These are phyloP conservation scores for Cabera pusaria DNA, from an alignment of 2,888 invertebrate species.

Conservation along the genomic window DNA sequence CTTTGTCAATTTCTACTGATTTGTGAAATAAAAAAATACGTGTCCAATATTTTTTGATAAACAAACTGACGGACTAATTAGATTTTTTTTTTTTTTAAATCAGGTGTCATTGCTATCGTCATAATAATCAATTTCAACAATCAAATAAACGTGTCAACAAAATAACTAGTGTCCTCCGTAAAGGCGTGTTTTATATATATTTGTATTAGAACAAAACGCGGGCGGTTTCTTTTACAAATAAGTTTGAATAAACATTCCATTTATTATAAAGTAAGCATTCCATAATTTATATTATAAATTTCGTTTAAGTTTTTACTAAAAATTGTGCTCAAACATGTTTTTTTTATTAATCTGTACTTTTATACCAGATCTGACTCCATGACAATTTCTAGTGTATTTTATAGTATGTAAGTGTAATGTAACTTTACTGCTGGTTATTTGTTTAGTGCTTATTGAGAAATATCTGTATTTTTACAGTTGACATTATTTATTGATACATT, in stretches of 20 bases:
- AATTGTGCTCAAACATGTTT: conserved; percentile 44
- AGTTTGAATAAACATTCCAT: conserved; percentile 24
- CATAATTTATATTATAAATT: conserved; percentile 30
- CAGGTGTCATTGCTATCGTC: too few species aligned
- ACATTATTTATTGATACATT: too few species aligned
- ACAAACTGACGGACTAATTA: too few species aligned
- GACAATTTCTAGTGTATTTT: conserved; percentile 37
- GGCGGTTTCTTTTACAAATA: conserved; percentile 3
- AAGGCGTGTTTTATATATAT: conserved; percentile 11
- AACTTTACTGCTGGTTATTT: conserved; percentile 17
- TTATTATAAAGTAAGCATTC: conserved; percentile 26
- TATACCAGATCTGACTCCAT: conserved; percentile 44
- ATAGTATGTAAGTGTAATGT: conserved; percentile 35
- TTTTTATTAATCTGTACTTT: too few species aligned
- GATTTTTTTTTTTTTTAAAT: too few species aligned
- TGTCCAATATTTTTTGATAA: too few species aligned
- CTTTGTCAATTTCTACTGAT: too few species aligned
- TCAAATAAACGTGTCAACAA: too few species aligned
- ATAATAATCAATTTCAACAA: too few species aligned
- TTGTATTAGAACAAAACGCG: conserved; percentile 16
- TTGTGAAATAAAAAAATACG: too few species aligned
- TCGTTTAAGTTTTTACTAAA: conserved; percentile 25
- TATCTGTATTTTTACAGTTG: too few species aligned
- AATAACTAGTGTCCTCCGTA: too few species aligned
- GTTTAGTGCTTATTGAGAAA: conserved; percentile 3